Percentiles rank a stretch among this genome's conserved stretches.
Conservation (phyloP, 2,797 vertebrate species). For the Setipinna tenuifilis region DNA sequence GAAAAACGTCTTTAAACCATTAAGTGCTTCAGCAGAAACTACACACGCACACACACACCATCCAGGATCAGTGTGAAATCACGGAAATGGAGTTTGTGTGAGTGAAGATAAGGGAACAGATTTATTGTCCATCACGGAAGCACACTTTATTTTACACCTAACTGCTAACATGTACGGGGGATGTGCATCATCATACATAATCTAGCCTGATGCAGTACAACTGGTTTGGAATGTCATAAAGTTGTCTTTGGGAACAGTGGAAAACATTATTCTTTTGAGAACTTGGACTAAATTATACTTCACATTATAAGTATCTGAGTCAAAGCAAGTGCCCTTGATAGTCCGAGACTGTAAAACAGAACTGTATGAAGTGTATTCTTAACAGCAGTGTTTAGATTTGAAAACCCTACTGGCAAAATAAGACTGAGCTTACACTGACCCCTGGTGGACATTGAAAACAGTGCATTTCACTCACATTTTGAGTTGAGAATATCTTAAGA, state of each 20-base stretch:
- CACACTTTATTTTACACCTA: background rate
- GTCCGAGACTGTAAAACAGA: background rate
- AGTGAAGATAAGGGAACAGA: background rate
- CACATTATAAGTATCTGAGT: background rate
- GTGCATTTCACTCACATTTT: background rate
- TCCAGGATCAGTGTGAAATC: background rate
- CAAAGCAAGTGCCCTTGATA: background rate
- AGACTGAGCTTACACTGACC: background rate
- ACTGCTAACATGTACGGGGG: background rate
- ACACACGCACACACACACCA: conserved; percentile 27
- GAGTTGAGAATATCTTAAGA: background rate
- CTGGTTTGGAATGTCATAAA: background rate
- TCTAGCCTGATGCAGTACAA: background rate
- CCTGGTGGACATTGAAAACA: background rate
- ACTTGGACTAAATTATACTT: background rate
- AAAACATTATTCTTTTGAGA: background rate
- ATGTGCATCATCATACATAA: background rate
- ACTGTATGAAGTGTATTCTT: background rate
- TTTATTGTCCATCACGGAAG: background rate
- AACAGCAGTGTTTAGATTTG: background rate
- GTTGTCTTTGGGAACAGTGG: background rate
- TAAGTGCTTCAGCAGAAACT: background rate
- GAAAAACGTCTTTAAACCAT: background rate
- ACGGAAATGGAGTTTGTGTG: background rate
- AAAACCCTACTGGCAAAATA: background rate